Percentiles rank a stretch among this genome's conserved stretches.
These are phyloP conservation scores for Beris chalybata DNA, from an alignment of 2,888 invertebrate species.

Conservation along the genomic window DNA sequence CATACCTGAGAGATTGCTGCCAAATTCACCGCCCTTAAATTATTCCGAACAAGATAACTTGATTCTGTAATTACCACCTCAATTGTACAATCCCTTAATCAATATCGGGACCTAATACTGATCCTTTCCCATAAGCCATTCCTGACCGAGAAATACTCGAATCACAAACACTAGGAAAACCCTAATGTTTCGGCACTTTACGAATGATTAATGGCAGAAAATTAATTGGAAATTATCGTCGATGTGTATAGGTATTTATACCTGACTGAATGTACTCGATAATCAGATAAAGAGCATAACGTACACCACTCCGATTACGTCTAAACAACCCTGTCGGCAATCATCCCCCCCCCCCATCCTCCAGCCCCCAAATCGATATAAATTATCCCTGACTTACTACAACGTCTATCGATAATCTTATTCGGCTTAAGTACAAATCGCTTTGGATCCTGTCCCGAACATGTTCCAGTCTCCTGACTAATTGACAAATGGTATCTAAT, in stretches of 20 bases:
- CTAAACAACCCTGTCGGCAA: not conserved
- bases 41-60: no score
- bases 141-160: no score
- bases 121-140: no score
- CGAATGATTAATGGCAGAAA: constrained; percentile 35
- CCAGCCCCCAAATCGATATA: constrained; percentile 1
- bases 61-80: no score
- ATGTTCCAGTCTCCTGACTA: constrained; percentile 31
- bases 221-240: constrained; percentile 38
- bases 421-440: constrained; percentile 29
- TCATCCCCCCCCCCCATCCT: not conserved
- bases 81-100: no score
- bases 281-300: not conserved
- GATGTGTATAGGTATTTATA: constrained; percentile 25
- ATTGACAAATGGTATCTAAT: constrained; percentile 37
- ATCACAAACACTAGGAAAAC: no score
- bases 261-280: not conserved
- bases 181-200: constrained; percentile 36
- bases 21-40: no score
- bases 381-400: not conserved
- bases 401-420: constrained; percentile 10
- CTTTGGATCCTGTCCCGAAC: constrained; percentile 9
- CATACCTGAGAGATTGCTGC: no score
- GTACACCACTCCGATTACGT: not conserved
- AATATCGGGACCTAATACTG: no score